phyloP scores from a whole-genome alignment of 2,113 vertebrate species.

The Calyptommatus sinebrachiatus region DNA sequence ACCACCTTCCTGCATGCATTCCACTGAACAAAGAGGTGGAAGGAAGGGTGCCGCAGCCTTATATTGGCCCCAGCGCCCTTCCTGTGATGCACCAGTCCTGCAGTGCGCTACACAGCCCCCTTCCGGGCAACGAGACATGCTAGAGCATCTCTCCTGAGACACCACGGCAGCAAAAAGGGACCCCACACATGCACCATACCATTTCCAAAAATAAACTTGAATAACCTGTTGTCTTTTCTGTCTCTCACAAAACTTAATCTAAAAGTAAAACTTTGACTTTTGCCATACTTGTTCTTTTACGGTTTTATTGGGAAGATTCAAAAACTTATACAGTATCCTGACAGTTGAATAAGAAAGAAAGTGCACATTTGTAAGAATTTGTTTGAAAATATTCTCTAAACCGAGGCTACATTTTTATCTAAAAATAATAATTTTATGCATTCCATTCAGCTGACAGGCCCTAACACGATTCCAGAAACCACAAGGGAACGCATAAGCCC shows the following conservation, averaged over 20 bases:
- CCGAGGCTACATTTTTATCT: conserved; percentile 22
- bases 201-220: background rate
- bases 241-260: background rate
- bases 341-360: background rate
- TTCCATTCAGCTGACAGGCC: conserved; percentile 45
- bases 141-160: too few species aligned
- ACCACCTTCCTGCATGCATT: too few species aligned
- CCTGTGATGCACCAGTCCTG: too few species aligned
- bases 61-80: too few species aligned
- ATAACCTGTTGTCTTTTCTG: background rate
- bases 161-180: too few species aligned
- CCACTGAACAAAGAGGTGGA: too few species aligned
- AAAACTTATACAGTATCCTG: background rate
- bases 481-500: conserved; percentile 42
- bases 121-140: too few species aligned
- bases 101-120: too few species aligned
- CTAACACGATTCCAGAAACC: conserved; percentile 29
- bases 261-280: background rate
- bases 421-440: conserved; percentile 18
- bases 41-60: too few species aligned
- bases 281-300: background rate
- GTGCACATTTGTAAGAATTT: background rate
- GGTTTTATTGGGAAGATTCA: background rate
- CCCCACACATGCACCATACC: too few species aligned
- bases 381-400: conserved; percentile 16